Evolutionary conservation across 2,113 vertebrate species (phyloP).

Genomic region (Odobenus rosmarus): DNA sequence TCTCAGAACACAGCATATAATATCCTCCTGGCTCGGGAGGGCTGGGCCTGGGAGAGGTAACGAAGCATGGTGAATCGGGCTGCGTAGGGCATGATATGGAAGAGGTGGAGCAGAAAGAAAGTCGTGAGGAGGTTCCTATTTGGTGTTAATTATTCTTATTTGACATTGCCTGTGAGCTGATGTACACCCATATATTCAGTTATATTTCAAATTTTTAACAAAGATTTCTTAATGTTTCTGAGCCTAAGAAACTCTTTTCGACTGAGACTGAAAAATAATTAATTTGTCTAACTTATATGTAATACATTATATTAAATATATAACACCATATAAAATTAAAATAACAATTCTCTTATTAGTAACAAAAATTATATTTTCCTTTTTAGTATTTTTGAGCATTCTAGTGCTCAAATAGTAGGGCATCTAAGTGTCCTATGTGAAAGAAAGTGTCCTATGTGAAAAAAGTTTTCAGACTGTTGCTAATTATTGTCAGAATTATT

Average conservation of each 20-base stretch:
- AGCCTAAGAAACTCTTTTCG: background rate
- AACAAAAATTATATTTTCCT: background rate
- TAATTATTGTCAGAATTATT: slow-evolving; percentile 22
- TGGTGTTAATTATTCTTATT: slow-evolving; percentile 34
- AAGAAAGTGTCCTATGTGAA: background rate
- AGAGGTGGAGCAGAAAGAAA: background rate
- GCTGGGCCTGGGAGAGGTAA: background rate
- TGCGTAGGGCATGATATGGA: background rate
- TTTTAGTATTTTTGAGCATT: background rate
- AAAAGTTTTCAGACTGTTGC: background rate
- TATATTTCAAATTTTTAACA: background rate
- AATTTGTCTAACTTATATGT: background rate
- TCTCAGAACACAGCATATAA: background rate
- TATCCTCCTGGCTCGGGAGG: background rate
- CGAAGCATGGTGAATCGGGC: background rate
- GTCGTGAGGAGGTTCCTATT: background rate
- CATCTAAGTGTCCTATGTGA: background rate
- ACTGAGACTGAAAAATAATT: background rate
- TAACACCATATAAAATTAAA: background rate
- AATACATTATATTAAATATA: background rate
- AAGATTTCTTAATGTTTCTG: background rate
- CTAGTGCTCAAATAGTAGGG: background rate
- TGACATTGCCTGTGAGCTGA: background rate
- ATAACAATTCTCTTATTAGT: background rate
- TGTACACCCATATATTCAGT: background rate